Evolutionary conservation across 2,888 invertebrate species (phyloP).

Genomic region (Tholera decimalis): DNA sequence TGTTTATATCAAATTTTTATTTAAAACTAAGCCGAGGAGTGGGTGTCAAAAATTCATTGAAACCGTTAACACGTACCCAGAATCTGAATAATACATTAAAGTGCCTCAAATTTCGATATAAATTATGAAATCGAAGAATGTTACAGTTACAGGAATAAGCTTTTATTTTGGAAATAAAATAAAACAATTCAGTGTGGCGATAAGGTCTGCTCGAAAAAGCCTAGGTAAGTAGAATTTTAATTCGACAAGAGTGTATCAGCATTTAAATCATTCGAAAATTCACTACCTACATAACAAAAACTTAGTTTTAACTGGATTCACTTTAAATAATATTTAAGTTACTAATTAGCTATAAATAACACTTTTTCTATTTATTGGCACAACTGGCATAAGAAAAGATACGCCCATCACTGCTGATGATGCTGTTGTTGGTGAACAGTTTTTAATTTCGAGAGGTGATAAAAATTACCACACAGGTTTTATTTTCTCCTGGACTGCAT

Average conservation of each 20-base stretch:
- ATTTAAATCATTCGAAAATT: not conserved
- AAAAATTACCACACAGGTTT: no score
- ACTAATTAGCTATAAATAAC: no score
- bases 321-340: no score
- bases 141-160: constrained; percentile 62
- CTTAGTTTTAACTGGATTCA: no score
- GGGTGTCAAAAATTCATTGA: constrained; percentile 69
- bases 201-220: not conserved
- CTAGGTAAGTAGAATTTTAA: not conserved
- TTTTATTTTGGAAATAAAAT: constrained; percentile 41
- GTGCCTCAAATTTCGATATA: constrained; percentile 72
- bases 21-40: constrained; percentile 55
- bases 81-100: constrained; percentile 76
- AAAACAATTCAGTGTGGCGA: constrained; percentile 2
- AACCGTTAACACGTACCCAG: constrained; percentile 72
- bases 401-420: no score
- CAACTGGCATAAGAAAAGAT: no score
- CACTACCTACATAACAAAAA: not conserved
- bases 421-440: no score
- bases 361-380: no score
- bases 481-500: not conserved
- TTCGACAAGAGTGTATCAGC: not conserved
- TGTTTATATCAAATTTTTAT: constrained; percentile 56
- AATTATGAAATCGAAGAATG: constrained; percentile 73
- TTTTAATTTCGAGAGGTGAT: no score